Base-by-base conservation (phyloP, 2,888 invertebrate genomes). In the Orchestes rusci region DNA sequence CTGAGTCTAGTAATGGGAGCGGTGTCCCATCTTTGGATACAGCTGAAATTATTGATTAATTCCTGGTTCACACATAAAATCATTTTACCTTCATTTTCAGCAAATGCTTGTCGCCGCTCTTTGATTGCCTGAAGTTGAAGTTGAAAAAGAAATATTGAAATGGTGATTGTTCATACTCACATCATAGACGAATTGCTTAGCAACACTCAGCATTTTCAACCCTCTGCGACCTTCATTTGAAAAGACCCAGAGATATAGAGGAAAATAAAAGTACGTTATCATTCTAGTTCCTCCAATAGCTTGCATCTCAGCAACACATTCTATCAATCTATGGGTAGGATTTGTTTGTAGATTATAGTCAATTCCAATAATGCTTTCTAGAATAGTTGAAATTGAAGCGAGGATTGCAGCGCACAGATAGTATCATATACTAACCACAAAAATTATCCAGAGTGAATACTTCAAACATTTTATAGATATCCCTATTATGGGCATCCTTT, bases 371-470 rank as follows among this genome's bases (percentile, higher is more conserved):
- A 50, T 23, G 30, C 45, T 52, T 41, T 50, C 50, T 50, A 16
- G 37, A 43, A 51, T 18, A 33, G 15, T 30, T 16, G 10, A 31
- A 23, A 13, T 32, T 15, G 17, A 16, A n/a, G n/a, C n/a, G n/a
- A n/a, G n/a, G n/a, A n/a, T n/a, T n/a, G n/a, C n/a, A n/a, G n/a
- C n/a, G n/a, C n/a, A n/a, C n/a, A n/a, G n/a, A n/a, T n/a, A n/a
- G n/a, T n/a, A n/a, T n/a, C n/a, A n/a, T n/a, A n/a, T n/a, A 40
- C 43, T 45, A 41, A 52, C 52, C 50, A 18, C 47, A 50, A 35
- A 52, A 52, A 27, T 42, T 49, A 23, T 53, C 53, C 13, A 53
- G 36, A 2, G 53, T 47, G 18, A 46, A 50, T 30, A 39, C 36
- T 28, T 51, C 47, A 19, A 53, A 51, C 17, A 51, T 36, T 17